These are phyloP conservation scores for Megaustenia siamemsis DNA, from an alignment of 2,888 invertebrate species.

Conservation along the genomic window DNA sequence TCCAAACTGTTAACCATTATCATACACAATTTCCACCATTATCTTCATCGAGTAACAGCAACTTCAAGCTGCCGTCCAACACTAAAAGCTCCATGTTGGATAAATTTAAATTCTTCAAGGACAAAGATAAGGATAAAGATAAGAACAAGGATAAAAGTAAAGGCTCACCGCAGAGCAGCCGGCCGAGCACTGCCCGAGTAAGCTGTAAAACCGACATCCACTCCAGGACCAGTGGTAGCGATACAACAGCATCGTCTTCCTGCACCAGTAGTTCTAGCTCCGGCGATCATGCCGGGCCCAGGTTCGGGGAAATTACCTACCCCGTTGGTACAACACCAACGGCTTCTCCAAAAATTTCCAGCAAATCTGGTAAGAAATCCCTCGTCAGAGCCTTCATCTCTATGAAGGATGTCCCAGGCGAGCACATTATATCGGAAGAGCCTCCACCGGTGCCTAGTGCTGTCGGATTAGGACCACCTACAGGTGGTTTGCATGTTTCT, in stretches of 20 bases:
- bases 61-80: slow-evolving; percentile 61
- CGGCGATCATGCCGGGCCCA: background rate
- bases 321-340: background rate
- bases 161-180: slow-evolving; percentile 67
- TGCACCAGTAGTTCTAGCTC: slow-evolving; percentile 78
- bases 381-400: slow-evolving; percentile 66
- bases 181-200: slow-evolving; percentile 60
- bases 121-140: slow-evolving; percentile 82
- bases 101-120: slow-evolving; percentile 91
- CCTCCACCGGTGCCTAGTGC: slow-evolving; percentile 54
- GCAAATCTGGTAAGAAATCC: slow-evolving; percentile 66
- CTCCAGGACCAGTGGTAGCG: slow-evolving; percentile 87
- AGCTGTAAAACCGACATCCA: slow-evolving; percentile 94
- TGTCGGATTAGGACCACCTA: slow-evolving; percentile 43
- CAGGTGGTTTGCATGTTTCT: slow-evolving; percentile 20
- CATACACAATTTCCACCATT: too few relatives aligned
- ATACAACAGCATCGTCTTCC: slow-evolving; percentile 59
- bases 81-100: slow-evolving; percentile 92
- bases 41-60: slow-evolving; percentile 74
- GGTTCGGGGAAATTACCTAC: slow-evolving; percentile 4
- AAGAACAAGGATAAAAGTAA: slow-evolving; percentile 56
- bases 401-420: slow-evolving; percentile 53
- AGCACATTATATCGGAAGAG: slow-evolving; percentile 37
- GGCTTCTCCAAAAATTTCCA: slow-evolving; percentile 59
- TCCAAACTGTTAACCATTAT: too few relatives aligned